A percentile compares a stretch with the other conserved stretches of the same genome.
Evolutionary conservation across 1,140 invertebrate species (phyloP).

Genomic region (Pantala flavescens): DNA sequence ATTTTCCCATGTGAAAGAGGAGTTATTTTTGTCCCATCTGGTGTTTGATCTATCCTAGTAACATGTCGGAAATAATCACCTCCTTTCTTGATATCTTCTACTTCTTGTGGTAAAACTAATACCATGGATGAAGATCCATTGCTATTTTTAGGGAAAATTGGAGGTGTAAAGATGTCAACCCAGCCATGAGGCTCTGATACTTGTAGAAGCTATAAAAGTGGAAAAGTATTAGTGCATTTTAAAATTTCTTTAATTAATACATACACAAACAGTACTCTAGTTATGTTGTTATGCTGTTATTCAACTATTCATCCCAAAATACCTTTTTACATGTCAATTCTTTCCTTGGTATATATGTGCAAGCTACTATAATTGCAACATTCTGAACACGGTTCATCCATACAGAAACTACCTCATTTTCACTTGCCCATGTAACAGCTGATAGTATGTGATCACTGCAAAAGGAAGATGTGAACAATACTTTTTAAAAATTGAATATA

Average conservation of each 20-base stretch:
- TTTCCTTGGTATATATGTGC: background rate
- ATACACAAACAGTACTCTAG: constrained; percentile 28
- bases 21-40: constrained; percentile 29
- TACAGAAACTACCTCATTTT: constrained; percentile 53
- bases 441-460: constrained; percentile 54
- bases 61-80: constrained; percentile 55
- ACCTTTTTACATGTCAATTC: background rate
- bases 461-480: constrained; percentile 18
- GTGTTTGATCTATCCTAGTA: constrained; percentile 40
- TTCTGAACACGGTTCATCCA: constrained; percentile 87
- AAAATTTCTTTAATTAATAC: constrained; percentile 16
- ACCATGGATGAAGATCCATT: constrained; percentile 35
- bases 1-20: constrained; percentile 62
- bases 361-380: constrained; percentile 26
- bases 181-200: constrained; percentile 50
- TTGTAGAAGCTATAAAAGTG: constrained; percentile 28
- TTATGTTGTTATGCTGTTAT: constrained; percentile 22
- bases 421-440: constrained; percentile 65
- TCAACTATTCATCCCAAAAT: too few relatives aligned
- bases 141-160: constrained; percentile 45
- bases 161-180: constrained; percentile 50
- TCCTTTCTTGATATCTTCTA: constrained; percentile 35
- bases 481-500: background rate
- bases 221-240: background rate
- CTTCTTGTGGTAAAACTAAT: constrained; percentile 49